Evolutionary conservation across 2,888 invertebrate species (phyloP), one percentile per base, ranked within the genome.

Genomic region (Pseudoips prasinana): DNA sequence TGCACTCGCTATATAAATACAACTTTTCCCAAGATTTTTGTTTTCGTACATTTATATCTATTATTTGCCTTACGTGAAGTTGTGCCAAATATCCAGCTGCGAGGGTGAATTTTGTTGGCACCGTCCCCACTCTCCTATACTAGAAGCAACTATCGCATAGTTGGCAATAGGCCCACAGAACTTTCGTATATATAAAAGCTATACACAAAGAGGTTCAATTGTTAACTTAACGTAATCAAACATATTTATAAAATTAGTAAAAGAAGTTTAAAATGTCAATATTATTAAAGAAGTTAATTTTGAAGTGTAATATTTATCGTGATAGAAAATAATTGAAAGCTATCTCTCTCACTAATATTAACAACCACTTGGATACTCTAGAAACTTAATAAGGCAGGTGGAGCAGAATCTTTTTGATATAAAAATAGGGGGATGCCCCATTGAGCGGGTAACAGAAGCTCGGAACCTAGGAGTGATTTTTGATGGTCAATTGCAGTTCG

Each of bases 131-230:
- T 42, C 37, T 34, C 25, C 45, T 33, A 34, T 37, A 48, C 41
- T 48, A 43, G 49, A 48, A 50, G 33, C 44, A 34, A 40, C 47
- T 59, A 61, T 59, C 47, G 36, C 45, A 27, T 46, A 49, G 36
- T 63, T 64, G 64, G 64, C 64, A 64, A 45, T 35, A 39, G 38
- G 56, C 64, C 64, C 63, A 47, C 40, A 36, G 24, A 48, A 40
- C 29, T 54, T 31, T 42, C 43, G 29, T 29, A 35, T 43, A 46
- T 41, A 44, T 39, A 52, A 42, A 50, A 51, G 29, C 23, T 26
- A 29, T 33, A 46, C 27, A 46, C 34, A 47, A 54, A 45, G 54
- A 51, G 33, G 20, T 33, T 34, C 33, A 45, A 47, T 57, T 57
- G 41, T 41, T 46, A 45, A 35, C 29, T 35, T 40, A 45, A 34